Conservation (phyloP, 2,888 invertebrate genomes). For the Rhagonycha lutea region DNA sequence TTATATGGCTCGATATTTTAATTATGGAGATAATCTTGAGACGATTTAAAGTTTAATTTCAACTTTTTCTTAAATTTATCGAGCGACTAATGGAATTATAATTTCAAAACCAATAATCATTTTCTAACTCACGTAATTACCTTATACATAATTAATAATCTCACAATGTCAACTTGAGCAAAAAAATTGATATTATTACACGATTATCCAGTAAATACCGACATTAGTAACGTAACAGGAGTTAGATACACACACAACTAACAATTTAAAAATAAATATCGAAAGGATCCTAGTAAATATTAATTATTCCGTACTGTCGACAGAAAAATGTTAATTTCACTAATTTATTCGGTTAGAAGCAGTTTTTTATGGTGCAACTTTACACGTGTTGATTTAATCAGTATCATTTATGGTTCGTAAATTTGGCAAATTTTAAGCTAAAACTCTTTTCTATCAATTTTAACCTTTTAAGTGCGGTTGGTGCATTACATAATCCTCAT, state of each 20-base stretch:
- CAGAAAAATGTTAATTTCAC: slow-evolving; percentile 33
- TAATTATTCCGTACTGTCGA: slow-evolving; percentile 1
- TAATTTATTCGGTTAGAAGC: slow-evolving; percentile 19
- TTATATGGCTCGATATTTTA: neutral
- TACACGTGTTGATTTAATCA: slow-evolving; percentile 19
- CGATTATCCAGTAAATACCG: neutral
- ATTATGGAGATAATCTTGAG: neutral
- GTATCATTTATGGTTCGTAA: slow-evolving; percentile 4
- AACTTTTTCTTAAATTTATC: neutral
- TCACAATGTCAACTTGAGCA: neutral
- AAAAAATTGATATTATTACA: neutral
- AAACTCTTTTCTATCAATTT: neutral
- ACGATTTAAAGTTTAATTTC: neutral
- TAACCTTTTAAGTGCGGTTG: neutral
- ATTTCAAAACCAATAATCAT: neutral
- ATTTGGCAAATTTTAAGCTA: neutral
- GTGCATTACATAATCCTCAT: neutral
- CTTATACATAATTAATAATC: neutral
- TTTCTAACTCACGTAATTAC: neutral
- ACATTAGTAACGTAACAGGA: neutral
- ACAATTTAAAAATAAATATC: neutral
- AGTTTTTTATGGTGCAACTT: slow-evolving; percentile 10
- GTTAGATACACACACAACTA: neutral
- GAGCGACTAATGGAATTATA: neutral
- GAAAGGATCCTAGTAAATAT: neutral